A percentile compares a stretch with the other conserved stretches of the same genome.
Evolutionary conservation across 2,888 invertebrate species (phyloP).

Genomic region (Caenorhabditis uteleia): DNA sequence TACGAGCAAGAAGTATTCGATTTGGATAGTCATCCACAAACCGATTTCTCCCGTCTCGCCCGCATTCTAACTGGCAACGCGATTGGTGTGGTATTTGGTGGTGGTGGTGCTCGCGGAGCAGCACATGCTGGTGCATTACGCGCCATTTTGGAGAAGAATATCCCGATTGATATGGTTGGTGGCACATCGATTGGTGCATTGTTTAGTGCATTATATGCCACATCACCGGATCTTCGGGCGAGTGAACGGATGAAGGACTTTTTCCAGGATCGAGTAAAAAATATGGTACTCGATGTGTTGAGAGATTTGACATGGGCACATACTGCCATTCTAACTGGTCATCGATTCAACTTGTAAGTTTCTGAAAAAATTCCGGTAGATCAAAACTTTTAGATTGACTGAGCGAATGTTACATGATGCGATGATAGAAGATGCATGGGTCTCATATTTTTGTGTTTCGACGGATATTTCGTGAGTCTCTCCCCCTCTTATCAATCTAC

Average conservation of each 20-base stretch:
- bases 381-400: conserved; percentile 8
- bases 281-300: conserved; percentile 93
- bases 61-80: conserved; percentile 94
- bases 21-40: conserved; percentile 1
- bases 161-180: conserved; percentile 98
- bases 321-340: conserved; percentile 96
- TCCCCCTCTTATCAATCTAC: neutral
- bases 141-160: conserved; percentile 91
- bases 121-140: conserved; percentile 97
- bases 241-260: conserved; percentile 56
- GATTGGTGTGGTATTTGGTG: conserved; percentile 93
- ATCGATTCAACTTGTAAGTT: conserved; percentile 52
- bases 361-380: neutral
- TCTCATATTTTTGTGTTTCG: conserved; percentile 96
- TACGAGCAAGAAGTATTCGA: conserved; percentile 70
- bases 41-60: conserved; percentile 91
- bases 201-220: conserved; percentile 85
- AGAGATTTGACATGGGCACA: conserved; percentile 95
- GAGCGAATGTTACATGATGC: conserved; percentile 88
- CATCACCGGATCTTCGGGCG: conserved; percentile 22
- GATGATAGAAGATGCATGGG: conserved; percentile 96
- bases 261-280: conserved; percentile 73
- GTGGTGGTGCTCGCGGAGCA: conserved; percentile 94
- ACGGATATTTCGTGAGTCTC: conserved; percentile 85
- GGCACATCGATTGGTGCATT: conserved; percentile 98